Conservation (phyloP, 2,888 invertebrate species). For the Lydus trimaculatus region DNA sequence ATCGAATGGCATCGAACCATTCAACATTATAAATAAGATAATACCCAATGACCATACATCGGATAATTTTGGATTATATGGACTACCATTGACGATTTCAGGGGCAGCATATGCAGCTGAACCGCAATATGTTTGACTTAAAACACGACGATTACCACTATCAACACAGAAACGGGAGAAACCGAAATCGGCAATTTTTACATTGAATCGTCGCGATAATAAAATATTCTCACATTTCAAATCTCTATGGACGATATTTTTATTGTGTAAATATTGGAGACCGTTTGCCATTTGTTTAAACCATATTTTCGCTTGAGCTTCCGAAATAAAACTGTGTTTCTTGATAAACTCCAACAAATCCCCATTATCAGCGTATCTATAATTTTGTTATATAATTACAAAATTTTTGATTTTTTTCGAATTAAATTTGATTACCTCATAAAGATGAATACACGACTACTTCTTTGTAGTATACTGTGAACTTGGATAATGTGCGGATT, state of each 20-base stretch:
- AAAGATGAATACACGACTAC: constrained; percentile 85
- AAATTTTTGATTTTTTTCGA: background rate
- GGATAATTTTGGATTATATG: constrained; percentile 87
- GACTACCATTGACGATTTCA: constrained; percentile 89
- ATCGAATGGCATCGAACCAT: constrained; percentile 94
- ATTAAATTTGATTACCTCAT: constrained; percentile 68
- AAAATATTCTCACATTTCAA: constrained; percentile 94
- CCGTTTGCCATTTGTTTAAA: constrained; percentile 87
- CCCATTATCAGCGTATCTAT: constrained; percentile 82
- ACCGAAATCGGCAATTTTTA: constrained; percentile 94
- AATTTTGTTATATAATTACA: constrained; percentile 13
- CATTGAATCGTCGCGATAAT: constrained; percentile 82
- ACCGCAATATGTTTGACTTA: constrained; percentile 94
- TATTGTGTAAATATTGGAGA: constrained; percentile 81
- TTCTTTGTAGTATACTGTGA: constrained; percentile 84
- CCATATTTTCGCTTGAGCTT: constrained; percentile 82
- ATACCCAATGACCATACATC: constrained; percentile 95
- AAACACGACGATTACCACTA: constrained; percentile 73
- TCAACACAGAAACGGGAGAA: constrained; percentile 86
- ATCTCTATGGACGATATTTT: constrained; percentile 89
- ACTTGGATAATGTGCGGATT: constrained; percentile 92
- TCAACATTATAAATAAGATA: constrained; percentile 92
- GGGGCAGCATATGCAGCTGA: constrained; percentile 97
- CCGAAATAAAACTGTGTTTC: constrained; percentile 77
- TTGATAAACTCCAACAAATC: constrained; percentile 87